Base-by-base conservation (phyloP, 2,797 vertebrate genomes). In the Mus spretus region DNA sequence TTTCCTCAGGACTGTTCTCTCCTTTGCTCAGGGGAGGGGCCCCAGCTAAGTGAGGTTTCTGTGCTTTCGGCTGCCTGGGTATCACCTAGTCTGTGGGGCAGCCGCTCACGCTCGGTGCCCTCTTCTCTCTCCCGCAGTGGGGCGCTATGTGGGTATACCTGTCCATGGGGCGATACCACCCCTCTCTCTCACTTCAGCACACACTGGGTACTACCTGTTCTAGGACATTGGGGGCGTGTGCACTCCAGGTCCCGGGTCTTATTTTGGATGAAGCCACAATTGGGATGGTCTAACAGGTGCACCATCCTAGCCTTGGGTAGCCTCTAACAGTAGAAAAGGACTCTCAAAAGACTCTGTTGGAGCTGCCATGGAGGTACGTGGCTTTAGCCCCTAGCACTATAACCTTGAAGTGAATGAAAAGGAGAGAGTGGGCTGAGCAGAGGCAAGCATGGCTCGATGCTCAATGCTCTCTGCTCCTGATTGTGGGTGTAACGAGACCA, bases 211-310 rank as follows among this genome's bases (percentile, higher is more conserved):
- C 19, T 7, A 22, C 50, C 83, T 40, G 81, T 84, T n/a, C 31
- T 28, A n/a, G 78, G 2, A 20, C 34, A 3, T n/a, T 12, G 8
- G n/a, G 31, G 22, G 40, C 24, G 4, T 0, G 0, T 8, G 50
- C 15, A 20, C 22, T 28, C 55, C 72, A 13, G 13, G 11, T 6
- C 20, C 28, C 3, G 3, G 3, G 14, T 40, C 79, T 47, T 12
- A 7, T 53, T 61, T 67, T 22, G n/a, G 1, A n/a, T 59, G 15
- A 55, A 12, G 17, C 13, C 80, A 40, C 65, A 13, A 31, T 63
- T 63, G 15, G 53, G 12, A 61, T 59, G n/a, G 65, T 37, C 57
- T 22, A 12, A n/a, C 70, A 61, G 89, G 20, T 80, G 11, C 14
- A 15, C 19, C 79, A 6, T 6, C 72, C 96, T 6, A 40, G 55